Conservation (phyloP, 2,797 vertebrate species). For the Tamandua tetradactyla region DNA sequence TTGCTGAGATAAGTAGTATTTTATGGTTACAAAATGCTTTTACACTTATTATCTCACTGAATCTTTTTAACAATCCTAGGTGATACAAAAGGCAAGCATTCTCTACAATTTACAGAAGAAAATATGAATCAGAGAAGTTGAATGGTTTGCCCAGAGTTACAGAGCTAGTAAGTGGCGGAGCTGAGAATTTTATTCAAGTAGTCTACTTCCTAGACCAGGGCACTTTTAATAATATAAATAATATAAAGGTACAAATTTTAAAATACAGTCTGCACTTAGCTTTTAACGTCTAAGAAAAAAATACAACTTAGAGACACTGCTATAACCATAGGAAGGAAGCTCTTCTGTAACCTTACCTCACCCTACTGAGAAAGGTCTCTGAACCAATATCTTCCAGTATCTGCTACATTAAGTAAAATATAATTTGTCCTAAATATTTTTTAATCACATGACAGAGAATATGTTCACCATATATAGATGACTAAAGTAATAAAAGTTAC, state of each 20-base stretch:
- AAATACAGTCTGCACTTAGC: conserved; percentile 53
- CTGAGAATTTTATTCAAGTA: conserved; percentile 28
- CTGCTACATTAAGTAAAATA: conserved; percentile 11
- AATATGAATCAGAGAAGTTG: conserved; percentile 19
- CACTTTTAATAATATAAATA: conserved; percentile 38
- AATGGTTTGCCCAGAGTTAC: not conserved
- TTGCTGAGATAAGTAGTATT: not conserved
- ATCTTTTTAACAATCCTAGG: conserved; percentile 6
- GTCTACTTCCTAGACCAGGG: not conserved
- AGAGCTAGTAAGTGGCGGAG: not conserved
- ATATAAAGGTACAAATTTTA: conserved; percentile 29
- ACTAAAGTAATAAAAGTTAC: conserved; percentile 28
- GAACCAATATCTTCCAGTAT: not conserved
- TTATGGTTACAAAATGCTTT: conserved; percentile 29
- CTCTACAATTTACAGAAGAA: conserved; percentile 46
- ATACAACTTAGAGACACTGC: not conserved
- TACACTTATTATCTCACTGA: conserved; percentile 13
- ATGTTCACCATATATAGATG: not conserved
- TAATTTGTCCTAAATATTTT: conserved; percentile 37
- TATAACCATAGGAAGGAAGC: not conserved
- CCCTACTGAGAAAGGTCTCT: not conserved
- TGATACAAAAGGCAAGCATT: conserved; percentile 30
- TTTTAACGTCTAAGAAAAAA: not conserved
- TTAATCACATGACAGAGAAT: conserved; percentile 44
- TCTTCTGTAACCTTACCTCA: not conserved